phyloP scores from a whole-genome alignment of 2,113 vertebrate species.

The Merops nubicus region DNA sequence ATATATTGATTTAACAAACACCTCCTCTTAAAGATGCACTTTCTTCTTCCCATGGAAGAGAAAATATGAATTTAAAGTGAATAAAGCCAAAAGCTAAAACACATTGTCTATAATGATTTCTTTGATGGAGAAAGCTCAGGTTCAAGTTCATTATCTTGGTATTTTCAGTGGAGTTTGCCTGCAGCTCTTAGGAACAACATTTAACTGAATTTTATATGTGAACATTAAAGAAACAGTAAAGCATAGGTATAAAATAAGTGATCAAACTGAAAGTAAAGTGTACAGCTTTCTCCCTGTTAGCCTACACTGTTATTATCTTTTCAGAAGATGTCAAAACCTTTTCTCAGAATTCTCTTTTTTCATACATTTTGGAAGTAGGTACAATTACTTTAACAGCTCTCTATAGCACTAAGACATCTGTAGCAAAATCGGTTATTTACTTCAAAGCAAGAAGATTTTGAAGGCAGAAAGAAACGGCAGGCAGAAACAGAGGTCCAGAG shows the following conservation, averaged over 20 bases:
- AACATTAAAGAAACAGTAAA: conserved; percentile 70
- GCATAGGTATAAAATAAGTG: conserved; percentile 66
- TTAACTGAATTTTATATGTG: conserved; percentile 73
- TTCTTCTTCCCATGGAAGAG: conserved; percentile 56
- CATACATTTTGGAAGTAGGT: conserved; percentile 65
- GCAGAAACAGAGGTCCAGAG: conserved; percentile 30
- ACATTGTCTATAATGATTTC: conserved; percentile 73
- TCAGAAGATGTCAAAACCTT: conserved; percentile 64
- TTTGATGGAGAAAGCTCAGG: conserved; percentile 69
- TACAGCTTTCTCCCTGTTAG: conserved; percentile 57
- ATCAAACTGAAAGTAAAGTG: conserved; percentile 57
- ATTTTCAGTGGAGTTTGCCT: conserved; percentile 71
- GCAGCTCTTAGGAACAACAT: conserved; percentile 64
- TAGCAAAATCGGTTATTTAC: conserved; percentile 61
- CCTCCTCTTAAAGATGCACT: conserved; percentile 66
- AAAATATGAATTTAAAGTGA: conserved; percentile 73
- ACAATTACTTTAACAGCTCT: conserved; percentile 66
- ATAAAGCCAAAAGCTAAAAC: conserved; percentile 69
- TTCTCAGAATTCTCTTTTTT: conserved; percentile 66
- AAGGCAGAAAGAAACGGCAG: conserved; percentile 13
- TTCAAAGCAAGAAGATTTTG: conserved; percentile 62
- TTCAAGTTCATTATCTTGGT: conserved; percentile 79
- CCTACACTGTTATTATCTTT: conserved; percentile 61
- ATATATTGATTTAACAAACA: conserved; percentile 72
- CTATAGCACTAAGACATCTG: conserved; percentile 50